Base-by-base conservation (phyloP, 2,113 vertebrate genomes). In the Hepsetus odoe region DNA sequence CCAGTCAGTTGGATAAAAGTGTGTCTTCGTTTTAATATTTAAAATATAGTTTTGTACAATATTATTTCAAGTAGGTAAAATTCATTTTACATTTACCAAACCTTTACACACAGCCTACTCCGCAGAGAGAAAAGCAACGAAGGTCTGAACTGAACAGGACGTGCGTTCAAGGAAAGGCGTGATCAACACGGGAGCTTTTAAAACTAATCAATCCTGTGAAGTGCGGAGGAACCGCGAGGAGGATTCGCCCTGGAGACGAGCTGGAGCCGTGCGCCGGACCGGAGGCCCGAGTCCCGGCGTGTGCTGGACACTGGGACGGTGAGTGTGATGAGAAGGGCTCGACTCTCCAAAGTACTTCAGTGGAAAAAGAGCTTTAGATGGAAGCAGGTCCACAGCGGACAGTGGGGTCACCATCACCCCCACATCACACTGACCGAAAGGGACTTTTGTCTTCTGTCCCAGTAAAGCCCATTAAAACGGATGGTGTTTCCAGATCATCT, bases 31-130 rank as follows among this genome's bases (percentile, higher is more conserved):
- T 80, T 98, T 97, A 99, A 98, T 98, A 97, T 95, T 95, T 95
- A 97, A 98, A 98, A 99, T 98, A 98, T 95, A 98, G 93, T 96
- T 98, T 98, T 95, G 95, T 98, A 97, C 97, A 98, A 96, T 98
- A 96, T 95, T 95, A 55, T 97, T 95, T 95, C 74, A 96, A 93
- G 79, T 98, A 98, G 96, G 93, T 99, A 97, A 96, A 98, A 92
- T 94, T 95, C 91, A 89, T 76, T 90, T 94, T 91, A 93, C 94
- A 88, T 91, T 98, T 96, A 97, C 94, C 97, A 95, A 96, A 93
- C 88, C 91, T 88, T 87, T 89, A 83, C 92, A 93, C 90, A 86
- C 90, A 92, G 44, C 5, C 35, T 44, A 51, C 13, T 51, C 20
- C 2, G 42, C 70, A 32, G 32, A 5, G 42, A 56, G 42, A 81